These are phyloP conservation scores for Isurus oxyrinchus DNA, from an alignment of 2,113 vertebrate genomes.

Conservation along the genomic window DNA sequence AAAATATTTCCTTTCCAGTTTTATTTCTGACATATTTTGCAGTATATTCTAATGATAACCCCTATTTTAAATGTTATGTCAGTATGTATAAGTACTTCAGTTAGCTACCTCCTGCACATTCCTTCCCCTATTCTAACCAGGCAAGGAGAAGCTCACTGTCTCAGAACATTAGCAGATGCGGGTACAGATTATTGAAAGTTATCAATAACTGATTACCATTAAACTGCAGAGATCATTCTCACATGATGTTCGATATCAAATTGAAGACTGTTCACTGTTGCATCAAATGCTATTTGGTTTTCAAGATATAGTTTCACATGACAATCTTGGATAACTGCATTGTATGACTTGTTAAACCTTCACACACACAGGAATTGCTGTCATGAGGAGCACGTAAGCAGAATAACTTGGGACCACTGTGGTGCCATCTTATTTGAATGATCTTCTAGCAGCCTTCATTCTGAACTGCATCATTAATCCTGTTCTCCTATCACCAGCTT, in stretches of 20 bases:
- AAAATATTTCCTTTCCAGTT: not conserved
- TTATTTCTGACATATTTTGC: not conserved
- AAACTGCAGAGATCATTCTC: not conserved
- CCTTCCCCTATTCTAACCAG: not conserved
- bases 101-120: not conserved
- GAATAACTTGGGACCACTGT: not conserved
- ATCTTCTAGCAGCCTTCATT: not conserved
- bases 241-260: not conserved
- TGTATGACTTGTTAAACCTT: not conserved
- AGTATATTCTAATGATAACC: not conserved
- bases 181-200: not conserved
- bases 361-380: not conserved
- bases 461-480: not conserved
- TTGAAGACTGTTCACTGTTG: not conserved
- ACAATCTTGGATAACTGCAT: not conserved
- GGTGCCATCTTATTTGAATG: not conserved
- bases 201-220: not conserved
- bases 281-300: too few species aligned
- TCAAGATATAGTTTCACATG: not conserved
- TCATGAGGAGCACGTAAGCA: not conserved
- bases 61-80: not conserved
- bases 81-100: not conserved
- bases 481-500: not conserved
- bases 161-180: not conserved
- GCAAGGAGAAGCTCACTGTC: not conserved